Conservation (phyloP, 2,888 invertebrate species). For the Agonopterix heracliana region DNA sequence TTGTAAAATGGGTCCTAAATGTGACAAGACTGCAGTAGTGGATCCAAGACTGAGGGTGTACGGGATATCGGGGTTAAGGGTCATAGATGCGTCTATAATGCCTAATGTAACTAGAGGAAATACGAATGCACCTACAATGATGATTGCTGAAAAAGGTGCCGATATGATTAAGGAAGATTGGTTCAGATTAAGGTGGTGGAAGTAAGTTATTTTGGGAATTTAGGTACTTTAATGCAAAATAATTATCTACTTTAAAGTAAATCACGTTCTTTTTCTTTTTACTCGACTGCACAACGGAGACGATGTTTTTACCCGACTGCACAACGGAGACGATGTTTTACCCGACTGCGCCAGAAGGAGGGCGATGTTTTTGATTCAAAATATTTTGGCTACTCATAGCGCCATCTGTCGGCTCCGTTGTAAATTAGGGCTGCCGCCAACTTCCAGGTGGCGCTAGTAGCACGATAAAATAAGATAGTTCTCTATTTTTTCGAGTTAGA, state of each 20-base stretch:
- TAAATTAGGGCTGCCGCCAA: too few species aligned
- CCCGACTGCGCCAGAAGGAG: too few species aligned
- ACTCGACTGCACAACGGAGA: too few species aligned
- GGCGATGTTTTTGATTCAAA: too few species aligned
- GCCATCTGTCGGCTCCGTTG: too few species aligned
- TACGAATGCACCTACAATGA: slow-evolving; percentile 86
- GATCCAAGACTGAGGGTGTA: slow-evolving; percentile 80
- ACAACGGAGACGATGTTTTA: too few species aligned
- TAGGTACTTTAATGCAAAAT: background rate
- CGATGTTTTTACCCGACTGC: too few species aligned
- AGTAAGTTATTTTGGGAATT: background rate
- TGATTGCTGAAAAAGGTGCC: slow-evolving; percentile 81
- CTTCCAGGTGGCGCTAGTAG: too few species aligned
- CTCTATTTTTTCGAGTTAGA: too few species aligned
- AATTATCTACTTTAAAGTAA: background rate
- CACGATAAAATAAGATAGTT: too few species aligned
- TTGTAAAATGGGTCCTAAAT: slow-evolving; percentile 71
- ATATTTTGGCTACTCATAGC: too few species aligned
- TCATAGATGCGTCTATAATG: slow-evolving; percentile 88
- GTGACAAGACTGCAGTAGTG: slow-evolving; percentile 79
- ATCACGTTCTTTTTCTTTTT: too few species aligned
- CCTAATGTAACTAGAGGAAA: slow-evolving; percentile 85
- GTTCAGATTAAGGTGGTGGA: slow-evolving; percentile 17
- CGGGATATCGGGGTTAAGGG: slow-evolving; percentile 76
- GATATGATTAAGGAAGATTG: slow-evolving; percentile 39